A percentile compares a stretch with the other conserved stretches of the same genome.
Conservation (phyloP, 2,888 invertebrate species). For the Bursaphelenchus okinawaensis region DNA sequence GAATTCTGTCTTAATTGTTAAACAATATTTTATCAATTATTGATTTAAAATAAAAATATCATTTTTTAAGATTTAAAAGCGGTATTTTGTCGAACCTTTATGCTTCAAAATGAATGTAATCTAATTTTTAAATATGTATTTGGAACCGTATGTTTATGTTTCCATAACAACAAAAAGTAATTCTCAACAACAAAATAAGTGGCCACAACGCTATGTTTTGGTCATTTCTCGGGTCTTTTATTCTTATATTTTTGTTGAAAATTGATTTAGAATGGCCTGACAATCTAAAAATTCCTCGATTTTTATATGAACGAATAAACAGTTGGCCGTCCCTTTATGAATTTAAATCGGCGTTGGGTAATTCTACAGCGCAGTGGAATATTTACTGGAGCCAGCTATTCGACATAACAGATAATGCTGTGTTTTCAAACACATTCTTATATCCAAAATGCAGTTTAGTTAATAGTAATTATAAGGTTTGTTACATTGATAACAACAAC, state of each 20-base stretch:
- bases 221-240: conserved; percentile 9
- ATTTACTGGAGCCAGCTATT: not conserved
- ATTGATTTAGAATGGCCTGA: not conserved
- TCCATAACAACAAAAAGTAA: not conserved
- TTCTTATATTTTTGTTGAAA: not conserved
- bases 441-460: not conserved
- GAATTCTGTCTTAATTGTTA: not conserved
- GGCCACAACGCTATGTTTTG: conserved; percentile 11
- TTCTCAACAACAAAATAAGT: too few relatives aligned
- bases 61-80: too few relatives aligned
- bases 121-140: not conserved
- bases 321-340: conserved; percentile 8
- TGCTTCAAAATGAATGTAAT: too few relatives aligned
- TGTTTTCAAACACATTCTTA: not conserved
- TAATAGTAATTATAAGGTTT: not conserved
- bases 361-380: not conserved
- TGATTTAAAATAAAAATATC: too few relatives aligned
- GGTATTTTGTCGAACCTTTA: too few relatives aligned
- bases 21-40: not conserved
- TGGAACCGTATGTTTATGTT: not conserved
- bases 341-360: conserved; percentile 2
- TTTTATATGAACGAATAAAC: not conserved
- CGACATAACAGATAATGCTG: not conserved
- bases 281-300: conserved; percentile 4
- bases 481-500: not conserved